Base-by-base conservation (phyloP, 2,113 vertebrate genomes). In the Poecilia latipinna region DNA sequence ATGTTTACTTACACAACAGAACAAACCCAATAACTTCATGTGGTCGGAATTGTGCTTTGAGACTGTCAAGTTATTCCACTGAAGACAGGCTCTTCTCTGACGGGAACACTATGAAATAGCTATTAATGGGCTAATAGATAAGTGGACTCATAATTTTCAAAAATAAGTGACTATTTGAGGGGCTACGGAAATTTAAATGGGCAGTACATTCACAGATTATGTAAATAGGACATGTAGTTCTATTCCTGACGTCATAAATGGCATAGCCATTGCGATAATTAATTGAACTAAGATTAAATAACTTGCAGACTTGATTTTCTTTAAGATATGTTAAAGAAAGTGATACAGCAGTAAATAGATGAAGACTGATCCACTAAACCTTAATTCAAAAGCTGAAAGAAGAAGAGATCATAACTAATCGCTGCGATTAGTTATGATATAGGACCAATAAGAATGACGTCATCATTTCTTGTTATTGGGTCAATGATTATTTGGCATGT, bases 1-100 rank as follows among this genome's bases (percentile, higher is more conserved):
- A 98, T 97, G 96, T 98, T 98, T 99, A 97, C 96, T 97, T 97
- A 98, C 95, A 96, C 94, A 96, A 94, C 95, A 95, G 87, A 90
- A 85, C 87, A 84, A 92, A 95, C 93, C 96, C 95, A 93, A 95
- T 95, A 95, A 93, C 93, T 95, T 90, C 85, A 91, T 91, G 88
- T 90, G 93, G 92, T 93, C 74, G 68, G 77, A 32, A 66, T 68
- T 33, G 71, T 84, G 61, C 80, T 89, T 81, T 12, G 29, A 68
- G 77, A 86, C 74, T 80, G 88, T 88, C 68, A 31, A 82, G 61
- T 72, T 68, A 69, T 78, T 85, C 72, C 70, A 70, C 39, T 69
- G 73, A 69, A 80, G 73, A 70, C 44, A 65, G 72, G 69, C 67
- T 64, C 35, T 33, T 42, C 74, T 80, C 74, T 57, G 74, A 77